A percentile compares a stretch with the other conserved stretches of the same genome.
Conservation (phyloP, 2,113 vertebrate species). For the Drymodes brunneopygia region DNA sequence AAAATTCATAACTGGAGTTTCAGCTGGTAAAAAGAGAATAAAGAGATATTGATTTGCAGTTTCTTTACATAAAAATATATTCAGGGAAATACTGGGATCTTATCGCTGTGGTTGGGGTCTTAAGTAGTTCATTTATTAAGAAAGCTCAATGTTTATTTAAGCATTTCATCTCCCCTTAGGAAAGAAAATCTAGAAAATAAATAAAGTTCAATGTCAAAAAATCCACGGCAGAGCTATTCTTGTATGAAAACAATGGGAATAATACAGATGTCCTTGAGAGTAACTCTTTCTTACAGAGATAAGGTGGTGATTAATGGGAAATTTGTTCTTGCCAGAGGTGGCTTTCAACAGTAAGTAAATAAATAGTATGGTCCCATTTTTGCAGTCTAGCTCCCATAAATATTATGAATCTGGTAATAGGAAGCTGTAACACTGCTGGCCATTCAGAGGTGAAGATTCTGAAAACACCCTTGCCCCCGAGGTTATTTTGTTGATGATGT, state of each 20-base stretch:
- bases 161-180: not conserved
- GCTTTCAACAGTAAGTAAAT: slow-evolving; percentile 54
- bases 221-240: not conserved
- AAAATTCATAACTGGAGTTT: not conserved
- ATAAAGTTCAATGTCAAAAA: not conserved
- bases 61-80: not conserved
- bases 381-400: slow-evolving; percentile 39
- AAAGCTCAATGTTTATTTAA: not conserved
- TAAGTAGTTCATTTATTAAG: not conserved
- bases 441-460: not conserved
- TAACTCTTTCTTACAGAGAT: slow-evolving; percentile 52
- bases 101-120: not conserved
- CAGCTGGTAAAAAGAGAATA: not conserved
- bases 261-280: slow-evolving; percentile 58
- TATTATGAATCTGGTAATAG: slow-evolving; percentile 26
- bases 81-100: not conserved
- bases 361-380: not conserved
- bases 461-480: slow-evolving; percentile 5
- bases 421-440: not conserved
- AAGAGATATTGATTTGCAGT: not conserved
- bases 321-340: slow-evolving; percentile 60
- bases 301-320: slow-evolving; percentile 61
- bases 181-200: not conserved
- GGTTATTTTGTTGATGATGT: slow-evolving; percentile 39
- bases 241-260: slow-evolving; percentile 33